A percentile compares a stretch with the other conserved stretches of the same genome.
These are phyloP conservation scores for Potamarius usumacintae DNA, from an alignment of 2,113 vertebrate genomes.

Conservation along the genomic window DNA sequence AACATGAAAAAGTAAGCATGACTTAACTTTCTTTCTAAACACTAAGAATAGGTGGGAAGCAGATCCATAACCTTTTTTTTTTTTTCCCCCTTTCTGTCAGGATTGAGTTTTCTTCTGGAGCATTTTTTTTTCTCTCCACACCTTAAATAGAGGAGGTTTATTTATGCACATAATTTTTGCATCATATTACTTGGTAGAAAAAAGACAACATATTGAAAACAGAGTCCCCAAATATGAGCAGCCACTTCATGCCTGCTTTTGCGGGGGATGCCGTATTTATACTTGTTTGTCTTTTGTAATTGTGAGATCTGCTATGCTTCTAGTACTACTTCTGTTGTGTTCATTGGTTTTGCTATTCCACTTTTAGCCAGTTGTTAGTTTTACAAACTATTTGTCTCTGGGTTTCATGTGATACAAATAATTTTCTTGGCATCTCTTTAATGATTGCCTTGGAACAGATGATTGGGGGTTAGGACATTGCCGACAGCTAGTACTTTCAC, in stretches of 20 bases:
- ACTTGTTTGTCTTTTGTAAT: neutral
- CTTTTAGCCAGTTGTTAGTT: neutral
- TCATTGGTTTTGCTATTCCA: neutral
- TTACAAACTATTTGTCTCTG: neutral
- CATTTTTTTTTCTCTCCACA: neutral
- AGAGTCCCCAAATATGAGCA: neutral
- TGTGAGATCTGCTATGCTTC: neutral
- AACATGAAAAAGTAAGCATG: neutral
- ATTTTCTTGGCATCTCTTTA: neutral
- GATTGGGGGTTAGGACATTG: neutral
- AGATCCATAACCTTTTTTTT: neutral
- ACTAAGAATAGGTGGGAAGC: slow-evolving; percentile 8
- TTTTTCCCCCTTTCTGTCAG: neutral
- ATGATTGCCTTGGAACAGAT: neutral
- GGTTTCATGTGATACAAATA: neutral
- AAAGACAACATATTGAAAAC: neutral
- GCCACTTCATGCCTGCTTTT: too few species aligned
- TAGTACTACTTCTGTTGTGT: neutral
- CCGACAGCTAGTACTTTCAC: neutral
- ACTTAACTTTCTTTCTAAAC: neutral
- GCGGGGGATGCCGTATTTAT: neutral
- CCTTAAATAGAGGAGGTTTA: neutral
- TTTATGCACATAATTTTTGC: neutral
- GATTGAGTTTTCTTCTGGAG: neutral
- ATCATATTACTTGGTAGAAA: neutral